Evolutionary conservation across 1,140 invertebrate species (phyloP).

Genomic region (Apis florea): DNA sequence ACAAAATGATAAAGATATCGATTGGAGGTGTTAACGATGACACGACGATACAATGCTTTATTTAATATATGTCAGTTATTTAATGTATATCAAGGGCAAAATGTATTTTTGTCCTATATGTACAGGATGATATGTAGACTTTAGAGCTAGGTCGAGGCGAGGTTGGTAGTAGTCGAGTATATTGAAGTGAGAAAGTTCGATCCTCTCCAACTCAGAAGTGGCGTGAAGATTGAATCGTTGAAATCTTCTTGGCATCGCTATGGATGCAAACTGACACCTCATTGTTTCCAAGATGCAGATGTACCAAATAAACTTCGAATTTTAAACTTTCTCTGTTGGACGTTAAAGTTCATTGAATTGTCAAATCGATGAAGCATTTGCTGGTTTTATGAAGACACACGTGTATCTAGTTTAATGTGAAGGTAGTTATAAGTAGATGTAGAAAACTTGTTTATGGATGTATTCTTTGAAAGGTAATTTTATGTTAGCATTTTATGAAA

Average conservation of each 20-base stretch:
- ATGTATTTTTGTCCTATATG: slow-evolving; percentile 27
- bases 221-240: slow-evolving; percentile 31
- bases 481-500: no score
- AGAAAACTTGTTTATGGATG: no score
- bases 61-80: slow-evolving; percentile 32
- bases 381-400: background rate
- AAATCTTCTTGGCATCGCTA: slow-evolving; percentile 22
- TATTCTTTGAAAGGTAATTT: no score
- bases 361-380: background rate
- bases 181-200: slow-evolving; percentile 47
- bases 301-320: slow-evolving; percentile 15
- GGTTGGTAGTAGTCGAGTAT: slow-evolving; percentile 6
- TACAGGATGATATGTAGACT: slow-evolving; percentile 7
- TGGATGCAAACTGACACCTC: background rate
- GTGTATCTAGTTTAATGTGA: background rate
- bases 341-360: background rate
- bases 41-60: background rate
- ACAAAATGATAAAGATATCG: background rate
- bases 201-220: slow-evolving; percentile 34
- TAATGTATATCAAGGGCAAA: slow-evolving; percentile 41
- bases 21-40: slow-evolving; percentile 4
- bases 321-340: background rate
- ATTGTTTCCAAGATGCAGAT: slow-evolving; percentile 25
- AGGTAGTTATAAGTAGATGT: background rate
- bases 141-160: slow-evolving; percentile 32